Evolutionary conservation across 2,888 invertebrate species (phyloP).

Genomic region (Pterostichus madidus): DNA sequence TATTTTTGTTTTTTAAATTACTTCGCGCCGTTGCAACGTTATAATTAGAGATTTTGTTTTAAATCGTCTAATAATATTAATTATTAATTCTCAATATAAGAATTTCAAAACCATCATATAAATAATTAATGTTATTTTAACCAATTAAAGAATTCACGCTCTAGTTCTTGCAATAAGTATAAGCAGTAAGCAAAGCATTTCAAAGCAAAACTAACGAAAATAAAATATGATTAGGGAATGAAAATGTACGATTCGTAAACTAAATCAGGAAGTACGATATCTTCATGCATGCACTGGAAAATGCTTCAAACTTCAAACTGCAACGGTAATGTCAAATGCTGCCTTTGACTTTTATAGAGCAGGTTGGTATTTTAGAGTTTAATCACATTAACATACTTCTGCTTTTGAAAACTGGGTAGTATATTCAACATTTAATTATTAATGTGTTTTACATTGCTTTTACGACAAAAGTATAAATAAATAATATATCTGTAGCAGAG

Average conservation of each 20-base stretch:
- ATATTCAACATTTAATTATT: background rate
- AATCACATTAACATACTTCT: background rate
- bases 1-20: too few relatives aligned
- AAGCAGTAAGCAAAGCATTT: background rate
- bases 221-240: conserved; percentile 33
- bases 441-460: background rate
- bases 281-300: conserved; percentile 30
- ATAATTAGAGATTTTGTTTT: too few relatives aligned
- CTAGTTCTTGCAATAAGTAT: conserved; percentile 9
- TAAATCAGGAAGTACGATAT: too few relatives aligned
- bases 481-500: too few relatives aligned
- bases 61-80: too few relatives aligned
- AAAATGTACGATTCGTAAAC: conserved; percentile 34
- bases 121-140: too few relatives aligned
- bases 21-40: too few relatives aligned
- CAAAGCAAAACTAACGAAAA: conserved; percentile 14
- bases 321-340: conserved; percentile 12
- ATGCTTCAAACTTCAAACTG: conserved; percentile 18
- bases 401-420: background rate
- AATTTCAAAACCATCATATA: background rate
- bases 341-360: conserved; percentile 12
- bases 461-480: too few relatives aligned
- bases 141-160: background rate
- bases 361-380: conserved; percentile 4
- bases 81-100: too few relatives aligned